Base-by-base conservation (phyloP, 2,797 vertebrate species). In the Pelochelys cantorii region DNA sequence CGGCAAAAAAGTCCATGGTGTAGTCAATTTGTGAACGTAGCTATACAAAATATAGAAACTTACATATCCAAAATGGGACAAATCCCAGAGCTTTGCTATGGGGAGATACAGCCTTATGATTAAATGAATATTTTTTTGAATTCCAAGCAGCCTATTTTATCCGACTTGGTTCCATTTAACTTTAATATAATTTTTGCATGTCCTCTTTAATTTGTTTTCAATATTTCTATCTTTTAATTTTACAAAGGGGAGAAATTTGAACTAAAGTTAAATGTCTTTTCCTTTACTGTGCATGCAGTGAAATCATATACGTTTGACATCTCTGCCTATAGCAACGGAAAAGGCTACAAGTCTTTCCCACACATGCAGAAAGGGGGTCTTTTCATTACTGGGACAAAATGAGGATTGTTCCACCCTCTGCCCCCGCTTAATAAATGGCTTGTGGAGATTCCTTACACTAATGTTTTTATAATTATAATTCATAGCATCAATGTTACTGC, bases 181-280 rank as follows among this genome's bases (percentile, higher is more conserved):
- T 93, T 94, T 62, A 90, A 85, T 94, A 65, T 85, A 90, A 88
- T 87, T 83, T 90, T 48, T 90, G 3, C 12, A 12, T 88, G 17
- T 89, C 74, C 6, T 52, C 85, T 27, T 85, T 53, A 34, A 57
- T 87, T 93, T 89, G 86, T 81, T 27, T 83, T 84, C 86, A 52
- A 82, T 85, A 80, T 81, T 91, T 5, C 27, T 90, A 78, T 89
- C 14, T 23, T 55, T 71, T 15, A 31, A 56, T 90, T 85, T 94
- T 77, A 83, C n/a, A 48, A 29, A 92, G 83, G 65, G 94, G 62
- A 92, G 79, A 3, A 78, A 79, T 82, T 80, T 71, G 3, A 13
- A 8, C 37, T 89, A 6, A 22, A 79, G 9, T 86, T 92, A 42
- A 34, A 7, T 75, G 68, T 74, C 56, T 27, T 93, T 87, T 82